These are phyloP conservation scores for Percopsis omiscomaycus DNA, from an alignment of 2,797 vertebrate genomes.

Conservation along the genomic window DNA sequence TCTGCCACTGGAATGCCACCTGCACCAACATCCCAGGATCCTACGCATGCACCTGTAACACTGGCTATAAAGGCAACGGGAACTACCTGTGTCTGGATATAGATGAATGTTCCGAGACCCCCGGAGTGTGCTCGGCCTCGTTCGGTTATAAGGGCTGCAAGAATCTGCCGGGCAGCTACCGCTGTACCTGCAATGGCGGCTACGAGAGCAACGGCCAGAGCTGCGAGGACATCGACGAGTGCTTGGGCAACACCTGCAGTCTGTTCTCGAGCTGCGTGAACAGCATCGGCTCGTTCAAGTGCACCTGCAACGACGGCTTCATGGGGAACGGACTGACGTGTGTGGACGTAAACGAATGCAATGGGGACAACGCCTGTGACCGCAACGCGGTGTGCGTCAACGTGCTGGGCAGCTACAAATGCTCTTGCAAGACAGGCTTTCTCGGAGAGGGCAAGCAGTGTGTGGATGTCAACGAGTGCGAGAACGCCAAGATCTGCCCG, in stretches of 20 bases:
- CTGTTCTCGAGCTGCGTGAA: conserved; percentile 75
- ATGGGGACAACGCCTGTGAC: conserved; percentile 66
- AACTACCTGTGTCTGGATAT: conserved; percentile 84
- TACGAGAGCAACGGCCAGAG: conserved; percentile 73
- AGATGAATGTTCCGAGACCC: conserved; percentile 81
- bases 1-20: conserved; percentile 85
- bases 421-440: conserved; percentile 76
- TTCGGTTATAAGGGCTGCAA: conserved; percentile 78
- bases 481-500: conserved; percentile 63
- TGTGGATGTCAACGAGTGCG: conserved; percentile 79
- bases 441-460: conserved; percentile 73
- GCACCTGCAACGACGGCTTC: conserved; percentile 77
- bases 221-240: conserved; percentile 82
- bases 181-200: conserved; percentile 76
- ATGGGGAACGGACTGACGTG: conserved; percentile 79
- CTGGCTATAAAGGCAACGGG: conserved; percentile 84
- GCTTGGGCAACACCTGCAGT: conserved; percentile 72
- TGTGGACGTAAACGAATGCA: conserved; percentile 82
- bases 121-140: conserved; percentile 69
- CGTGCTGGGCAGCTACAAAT: conserved; percentile 77
- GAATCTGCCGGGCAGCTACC: conserved; percentile 78
- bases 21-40: conserved; percentile 83
- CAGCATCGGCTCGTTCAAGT: conserved; percentile 73
- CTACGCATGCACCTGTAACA: conserved; percentile 78
- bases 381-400: conserved; percentile 75